Evolutionary conservation across 2,797 vertebrate genomes (phyloP).

Genomic region (Enteromius radiatus): DNA sequence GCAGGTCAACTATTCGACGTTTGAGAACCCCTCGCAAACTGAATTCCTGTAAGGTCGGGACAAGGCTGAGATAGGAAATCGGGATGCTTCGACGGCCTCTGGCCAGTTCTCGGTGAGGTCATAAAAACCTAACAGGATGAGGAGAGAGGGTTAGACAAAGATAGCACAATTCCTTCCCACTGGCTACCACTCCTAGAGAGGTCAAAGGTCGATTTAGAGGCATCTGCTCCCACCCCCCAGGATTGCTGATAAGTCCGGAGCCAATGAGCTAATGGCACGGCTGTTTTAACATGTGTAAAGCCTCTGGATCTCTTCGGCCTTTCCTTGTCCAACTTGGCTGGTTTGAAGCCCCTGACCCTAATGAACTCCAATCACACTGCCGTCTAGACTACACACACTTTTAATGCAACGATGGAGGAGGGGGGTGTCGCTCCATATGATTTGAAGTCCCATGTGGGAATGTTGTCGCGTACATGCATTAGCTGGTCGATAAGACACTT

Average conservation of each 20-base stretch:
- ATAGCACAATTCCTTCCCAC: conserved; percentile 57
- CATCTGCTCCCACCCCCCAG: conserved; percentile 61
- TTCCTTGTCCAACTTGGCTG: conserved; percentile 37
- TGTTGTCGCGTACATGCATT: background rate
- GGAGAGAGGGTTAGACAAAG: conserved; percentile 15
- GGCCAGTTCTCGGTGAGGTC: conserved; percentile 29
- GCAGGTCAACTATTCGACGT: conserved; percentile 7
- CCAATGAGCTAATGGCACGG: conserved; percentile 55
- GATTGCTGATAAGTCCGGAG: conserved; percentile 47
- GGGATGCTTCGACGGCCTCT: conserved; percentile 29
- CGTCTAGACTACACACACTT: conserved; percentile 53
- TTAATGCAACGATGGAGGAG: background rate
- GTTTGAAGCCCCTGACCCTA: conserved; percentile 31
- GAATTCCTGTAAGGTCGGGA: conserved; percentile 64
- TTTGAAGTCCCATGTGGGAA: background rate
- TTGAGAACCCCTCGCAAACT: conserved; percentile 44
- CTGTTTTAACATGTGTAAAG: conserved; percentile 37
- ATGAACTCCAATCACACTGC: conserved; percentile 50
- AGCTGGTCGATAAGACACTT: conserved; percentile 11
- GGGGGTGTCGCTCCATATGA: background rate
- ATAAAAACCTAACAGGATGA: conserved; percentile 63
- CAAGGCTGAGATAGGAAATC: conserved; percentile 37
- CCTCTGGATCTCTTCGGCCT: conserved; percentile 41
- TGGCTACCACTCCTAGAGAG: conserved; percentile 45
- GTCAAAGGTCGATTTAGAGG: conserved; percentile 60